Evolutionary conservation across 2,797 vertebrate genomes (phyloP).

Genomic region (Acanthurus leucopareius): DNA sequence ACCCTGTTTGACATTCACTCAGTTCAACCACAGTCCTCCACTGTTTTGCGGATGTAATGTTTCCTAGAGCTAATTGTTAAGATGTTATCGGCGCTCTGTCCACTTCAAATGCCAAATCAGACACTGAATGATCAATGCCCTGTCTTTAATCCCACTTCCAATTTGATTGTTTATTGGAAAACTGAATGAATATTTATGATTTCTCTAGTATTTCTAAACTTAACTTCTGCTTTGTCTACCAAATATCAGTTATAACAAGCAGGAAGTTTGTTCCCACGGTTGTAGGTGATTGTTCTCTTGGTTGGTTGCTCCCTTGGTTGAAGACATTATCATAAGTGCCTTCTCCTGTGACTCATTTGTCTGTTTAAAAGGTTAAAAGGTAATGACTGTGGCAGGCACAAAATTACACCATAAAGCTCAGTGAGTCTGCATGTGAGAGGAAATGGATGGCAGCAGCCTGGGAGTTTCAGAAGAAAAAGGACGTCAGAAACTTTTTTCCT

Average conservation of each 20-base stretch:
- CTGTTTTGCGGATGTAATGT: constrained; percentile 23
- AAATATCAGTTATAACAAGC: constrained; percentile 9
- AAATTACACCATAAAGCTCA: constrained; percentile 54
- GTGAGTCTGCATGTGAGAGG: constrained; percentile 16
- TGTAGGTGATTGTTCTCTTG: too few species aligned
- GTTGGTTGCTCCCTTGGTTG: constrained; percentile 16
- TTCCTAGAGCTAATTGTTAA: constrained; percentile 21
- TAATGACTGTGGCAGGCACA: constrained; percentile 31
- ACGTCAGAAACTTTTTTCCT: constrained; percentile 55
- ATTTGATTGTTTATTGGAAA: constrained; percentile 4
- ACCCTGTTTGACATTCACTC: constrained; percentile 28
- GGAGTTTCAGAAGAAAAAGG: constrained; percentile 37
- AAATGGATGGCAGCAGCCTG: constrained; percentile 34
- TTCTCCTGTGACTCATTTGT: constrained; percentile 42
- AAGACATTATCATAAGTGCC: constrained; percentile 35
- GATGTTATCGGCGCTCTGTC: constrained; percentile 4
- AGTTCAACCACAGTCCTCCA: neutral
- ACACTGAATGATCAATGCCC: neutral
- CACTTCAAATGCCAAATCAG: constrained; percentile 34
- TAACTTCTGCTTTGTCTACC: constrained; percentile 1
- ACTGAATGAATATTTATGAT: neutral
- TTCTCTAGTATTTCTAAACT: neutral
- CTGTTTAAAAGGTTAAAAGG: constrained; percentile 62
- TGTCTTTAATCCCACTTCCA: neutral
- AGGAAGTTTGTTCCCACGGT: neutral